phyloP scores from a whole-genome alignment of 2,113 vertebrate genomes.

The Macaca mulatta region DNA sequence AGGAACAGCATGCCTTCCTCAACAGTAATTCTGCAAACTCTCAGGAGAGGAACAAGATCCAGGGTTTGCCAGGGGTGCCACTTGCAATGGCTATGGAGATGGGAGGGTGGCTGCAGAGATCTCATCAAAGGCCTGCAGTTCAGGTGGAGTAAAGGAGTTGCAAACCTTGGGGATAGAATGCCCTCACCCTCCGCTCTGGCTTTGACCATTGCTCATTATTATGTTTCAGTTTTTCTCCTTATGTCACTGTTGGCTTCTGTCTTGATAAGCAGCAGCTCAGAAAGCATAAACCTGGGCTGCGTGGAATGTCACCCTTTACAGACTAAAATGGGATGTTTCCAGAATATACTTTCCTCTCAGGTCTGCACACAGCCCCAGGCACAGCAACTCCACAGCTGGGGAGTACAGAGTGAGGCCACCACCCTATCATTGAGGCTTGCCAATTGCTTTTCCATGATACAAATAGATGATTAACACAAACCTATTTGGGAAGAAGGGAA shows the following conservation, averaged over 20 bases:
- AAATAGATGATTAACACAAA: neutral
- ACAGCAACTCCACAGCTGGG: neutral
- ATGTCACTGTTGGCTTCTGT: constrained; percentile 47
- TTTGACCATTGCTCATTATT: neutral
- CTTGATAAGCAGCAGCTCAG: constrained; percentile 21
- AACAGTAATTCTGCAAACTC: neutral
- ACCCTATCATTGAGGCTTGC: neutral
- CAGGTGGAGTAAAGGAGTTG: neutral
- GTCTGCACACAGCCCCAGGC: neutral
- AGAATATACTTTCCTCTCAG: neutral
- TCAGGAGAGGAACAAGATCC: neutral
- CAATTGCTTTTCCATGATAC: neutral
- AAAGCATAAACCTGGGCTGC: constrained; percentile 28
- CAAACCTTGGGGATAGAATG: neutral
- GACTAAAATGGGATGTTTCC: constrained; percentile 22
- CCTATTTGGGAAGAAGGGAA: neutral
- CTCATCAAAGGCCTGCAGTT: neutral
- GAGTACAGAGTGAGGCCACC: neutral
- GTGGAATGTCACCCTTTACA: neutral
- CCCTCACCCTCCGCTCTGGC: neutral
- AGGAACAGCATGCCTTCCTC: neutral
- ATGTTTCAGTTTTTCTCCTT: constrained; percentile 20
- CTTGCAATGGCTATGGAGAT: neutral
- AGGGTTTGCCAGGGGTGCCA: neutral
- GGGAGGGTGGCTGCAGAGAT: neutral